phyloP scores from a whole-genome alignment of 1,140 invertebrate species.

The Anoplolepis gracilipes region DNA sequence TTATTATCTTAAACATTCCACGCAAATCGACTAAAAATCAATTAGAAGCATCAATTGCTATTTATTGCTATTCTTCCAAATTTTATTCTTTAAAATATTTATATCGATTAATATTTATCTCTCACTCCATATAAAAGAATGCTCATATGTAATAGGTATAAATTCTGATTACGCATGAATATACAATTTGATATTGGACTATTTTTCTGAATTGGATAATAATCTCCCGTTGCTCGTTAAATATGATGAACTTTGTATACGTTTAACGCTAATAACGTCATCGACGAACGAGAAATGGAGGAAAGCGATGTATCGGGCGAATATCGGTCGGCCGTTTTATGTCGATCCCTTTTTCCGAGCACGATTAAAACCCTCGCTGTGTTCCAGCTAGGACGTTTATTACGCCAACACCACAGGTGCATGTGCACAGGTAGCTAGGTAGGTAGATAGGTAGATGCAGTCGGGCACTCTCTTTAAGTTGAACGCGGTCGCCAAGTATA shows the following conservation, averaged over 20 bases:
- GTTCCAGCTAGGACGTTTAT: slow-evolving; percentile 56
- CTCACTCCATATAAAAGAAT: not conserved
- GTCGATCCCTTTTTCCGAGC: slow-evolving; percentile 54
- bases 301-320: slow-evolving; percentile 20
- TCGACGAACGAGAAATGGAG: not conserved
- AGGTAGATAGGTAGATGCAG: slow-evolving; percentile 33
- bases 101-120: not conserved
- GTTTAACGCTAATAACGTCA: not conserved
- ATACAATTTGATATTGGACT: not conserved
- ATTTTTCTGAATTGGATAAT: not conserved
- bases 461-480: slow-evolving; percentile 42
- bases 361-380: slow-evolving; percentile 58
- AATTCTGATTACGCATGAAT: not conserved
- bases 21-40: not conserved
- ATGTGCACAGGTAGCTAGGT: slow-evolving; percentile 66
- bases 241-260: slow-evolving; percentile 28
- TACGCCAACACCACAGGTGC: slow-evolving; percentile 66
- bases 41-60: no score
- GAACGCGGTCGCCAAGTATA: slow-evolving; percentile 64
- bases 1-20: not conserved
- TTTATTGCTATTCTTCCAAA: not conserved
- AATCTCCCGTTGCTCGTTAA: not conserved
- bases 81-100: not conserved
- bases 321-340: slow-evolving; percentile 50
- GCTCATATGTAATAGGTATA: not conserved